phyloP scores from a whole-genome alignment of 2,888 invertebrate species.

The Sminthurides aquaticus region DNA sequence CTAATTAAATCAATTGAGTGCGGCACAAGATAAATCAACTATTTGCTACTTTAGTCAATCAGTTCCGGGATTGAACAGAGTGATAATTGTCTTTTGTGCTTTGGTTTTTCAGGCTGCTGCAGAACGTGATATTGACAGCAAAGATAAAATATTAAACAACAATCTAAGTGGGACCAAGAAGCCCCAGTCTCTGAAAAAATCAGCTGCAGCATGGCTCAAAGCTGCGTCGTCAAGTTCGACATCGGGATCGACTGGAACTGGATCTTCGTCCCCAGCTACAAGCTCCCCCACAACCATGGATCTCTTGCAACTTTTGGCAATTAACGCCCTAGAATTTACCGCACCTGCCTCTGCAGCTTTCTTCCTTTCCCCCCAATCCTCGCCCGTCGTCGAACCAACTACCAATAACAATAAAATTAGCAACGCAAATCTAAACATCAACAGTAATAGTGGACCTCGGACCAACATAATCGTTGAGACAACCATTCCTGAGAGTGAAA shows the following conservation, averaged over 20 bases:
- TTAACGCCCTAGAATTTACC: slow-evolving; percentile 41
- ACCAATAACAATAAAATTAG: slow-evolving; percentile 1
- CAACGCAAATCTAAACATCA: slow-evolving; percentile 1
- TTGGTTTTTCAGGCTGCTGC: slow-evolving; percentile 17
- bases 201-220: slow-evolving; percentile 17
- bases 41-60: too few relatives aligned
- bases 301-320: slow-evolving; percentile 37
- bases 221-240: slow-evolving; percentile 1
- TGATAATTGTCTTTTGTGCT: too few relatives aligned
- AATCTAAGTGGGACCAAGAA: slow-evolving; percentile 6
- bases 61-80: too few relatives aligned
- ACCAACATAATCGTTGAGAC: slow-evolving; percentile 3
- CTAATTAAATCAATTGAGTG: too few relatives aligned
- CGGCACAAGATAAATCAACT: too few relatives aligned
- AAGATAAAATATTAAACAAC: slow-evolving; percentile 18
- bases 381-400: slow-evolving; percentile 1
- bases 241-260: background rate
- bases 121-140: slow-evolving; percentile 19
- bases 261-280: slow-evolving; percentile 2
- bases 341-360: slow-evolving; percentile 34
- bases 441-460: background rate
- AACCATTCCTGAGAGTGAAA: slow-evolving; percentile 8
- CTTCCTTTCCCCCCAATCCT: slow-evolving; percentile 19
- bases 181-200: background rate
- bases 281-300: slow-evolving; percentile 26